Conservation (phyloP, 1,140 invertebrate genomes). For the Apis laboriosa region DNA sequence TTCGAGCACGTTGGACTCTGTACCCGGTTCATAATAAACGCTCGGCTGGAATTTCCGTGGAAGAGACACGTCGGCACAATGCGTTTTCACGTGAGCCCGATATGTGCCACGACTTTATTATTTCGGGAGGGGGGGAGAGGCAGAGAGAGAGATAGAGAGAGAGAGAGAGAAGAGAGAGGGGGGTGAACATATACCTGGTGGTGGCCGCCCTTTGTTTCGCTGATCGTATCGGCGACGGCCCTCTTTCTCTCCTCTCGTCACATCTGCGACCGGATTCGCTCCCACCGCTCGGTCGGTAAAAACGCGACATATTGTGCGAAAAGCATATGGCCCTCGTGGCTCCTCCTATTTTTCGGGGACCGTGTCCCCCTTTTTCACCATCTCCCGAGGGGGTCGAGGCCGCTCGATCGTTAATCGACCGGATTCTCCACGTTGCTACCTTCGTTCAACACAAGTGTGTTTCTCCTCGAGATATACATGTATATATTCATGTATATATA, state of each 20-base stretch:
- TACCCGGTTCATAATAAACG: slow-evolving; percentile 50
- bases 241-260: slow-evolving; percentile 59
- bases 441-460: no score
- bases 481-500: no score
- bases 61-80: slow-evolving; percentile 61
- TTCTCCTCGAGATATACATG: no score
- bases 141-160: background rate
- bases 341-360: slow-evolving; percentile 23
- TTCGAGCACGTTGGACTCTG: slow-evolving; percentile 20
- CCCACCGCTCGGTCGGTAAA: slow-evolving; percentile 55
- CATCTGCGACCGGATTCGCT: slow-evolving; percentile 71
- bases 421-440: no score
- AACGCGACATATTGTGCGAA: slow-evolving; percentile 69
- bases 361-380: background rate
- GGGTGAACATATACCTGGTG: slow-evolving; percentile 64
- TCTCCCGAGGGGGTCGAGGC: background rate
- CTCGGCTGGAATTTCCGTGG: slow-evolving; percentile 57
- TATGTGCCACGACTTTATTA: slow-evolving; percentile 72
- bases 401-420: no score
- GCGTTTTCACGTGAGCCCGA: slow-evolving; percentile 58
- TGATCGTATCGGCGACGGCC: slow-evolving; percentile 71
- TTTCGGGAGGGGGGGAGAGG: slow-evolving; percentile 29
- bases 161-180: background rate
- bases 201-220: slow-evolving; percentile 69
- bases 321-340: slow-evolving; percentile 55